Evolutionary conservation across 23 tunicate species (phyloP).

Genomic region (Ciona savignyi): DNA sequence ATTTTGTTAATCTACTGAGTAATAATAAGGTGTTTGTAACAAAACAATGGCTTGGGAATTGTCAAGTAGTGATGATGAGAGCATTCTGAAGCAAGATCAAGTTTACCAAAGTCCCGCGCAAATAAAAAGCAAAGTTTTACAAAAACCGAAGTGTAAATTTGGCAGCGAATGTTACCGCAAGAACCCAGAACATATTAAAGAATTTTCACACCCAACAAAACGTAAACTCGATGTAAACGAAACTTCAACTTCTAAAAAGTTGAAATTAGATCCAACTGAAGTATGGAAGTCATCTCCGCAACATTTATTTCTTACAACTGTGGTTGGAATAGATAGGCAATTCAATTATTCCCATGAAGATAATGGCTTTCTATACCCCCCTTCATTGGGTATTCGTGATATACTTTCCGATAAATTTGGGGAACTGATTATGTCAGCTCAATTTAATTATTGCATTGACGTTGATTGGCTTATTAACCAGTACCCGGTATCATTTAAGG

Average conservation of each 20-base stretch:
- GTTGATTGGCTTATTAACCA: constrained; percentile 74
- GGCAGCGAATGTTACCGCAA: constrained; percentile 54
- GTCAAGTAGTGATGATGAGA: constrained; percentile 64
- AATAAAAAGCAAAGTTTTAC: constrained; percentile 4
- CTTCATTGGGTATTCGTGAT: constrained; percentile 51
- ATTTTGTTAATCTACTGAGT: too few relatives aligned
- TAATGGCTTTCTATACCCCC: neutral
- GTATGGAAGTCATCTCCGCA: constrained; percentile 49
- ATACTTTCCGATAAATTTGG: constrained; percentile 57
- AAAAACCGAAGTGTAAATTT: constrained; percentile 18
- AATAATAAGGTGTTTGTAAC: too few relatives aligned
- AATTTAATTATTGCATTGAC: constrained; percentile 85
- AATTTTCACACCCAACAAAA: constrained; percentile 33
- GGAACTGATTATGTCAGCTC: constrained; percentile 33
- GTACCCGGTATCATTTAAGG: constrained; percentile 23
- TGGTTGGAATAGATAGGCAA: constrained; percentile 26
- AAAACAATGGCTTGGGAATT: too few relatives aligned
- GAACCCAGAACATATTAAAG: constrained; percentile 45
- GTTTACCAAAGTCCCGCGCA: constrained; percentile 25
- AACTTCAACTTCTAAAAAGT: neutral
- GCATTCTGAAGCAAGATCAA: neutral
- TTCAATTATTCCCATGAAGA: constrained; percentile 29
- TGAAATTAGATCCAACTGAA: constrained; percentile 4
- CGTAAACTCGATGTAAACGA: neutral
- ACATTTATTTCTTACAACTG: constrained; percentile 61